A percentile compares a stretch with the other conserved stretches of the same genome.
These are phyloP conservation scores for Drosophila kurseongensis DNA, from an alignment of 1,140 invertebrate species.

Conservation along the genomic window DNA sequence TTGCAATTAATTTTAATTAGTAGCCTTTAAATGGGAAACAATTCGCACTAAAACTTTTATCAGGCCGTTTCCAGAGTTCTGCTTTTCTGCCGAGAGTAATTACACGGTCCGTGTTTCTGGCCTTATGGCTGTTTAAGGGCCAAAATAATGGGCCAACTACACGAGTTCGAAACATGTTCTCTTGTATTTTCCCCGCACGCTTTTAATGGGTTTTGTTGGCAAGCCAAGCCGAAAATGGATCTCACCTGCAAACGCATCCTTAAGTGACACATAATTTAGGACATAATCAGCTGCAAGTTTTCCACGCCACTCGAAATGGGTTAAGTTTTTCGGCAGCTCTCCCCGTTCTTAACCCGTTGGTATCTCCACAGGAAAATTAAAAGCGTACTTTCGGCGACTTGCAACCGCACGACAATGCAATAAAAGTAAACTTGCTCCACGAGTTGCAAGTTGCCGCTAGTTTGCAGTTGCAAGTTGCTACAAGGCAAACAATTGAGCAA, in stretches of 20 bases:
- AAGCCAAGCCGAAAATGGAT: constrained; percentile 33
- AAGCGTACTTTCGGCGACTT: constrained; percentile 72
- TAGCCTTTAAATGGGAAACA: constrained; percentile 12
- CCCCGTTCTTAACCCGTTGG: constrained; percentile 3
- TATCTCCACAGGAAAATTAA: constrained; percentile 49
- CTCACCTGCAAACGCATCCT: constrained; percentile 42
- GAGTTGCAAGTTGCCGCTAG: constrained; percentile 30
- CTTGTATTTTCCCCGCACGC: background rate
- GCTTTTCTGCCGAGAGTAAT: constrained; percentile 35
- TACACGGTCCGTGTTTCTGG: constrained; percentile 19
- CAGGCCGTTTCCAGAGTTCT: constrained; percentile 5
- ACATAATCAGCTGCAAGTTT: constrained; percentile 55
- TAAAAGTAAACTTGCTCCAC: constrained; percentile 67
- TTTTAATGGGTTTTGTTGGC: constrained; percentile 32
- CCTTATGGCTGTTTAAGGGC: constrained; percentile 14
- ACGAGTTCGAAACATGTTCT: constrained; percentile 11
- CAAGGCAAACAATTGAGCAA: constrained; percentile 78
- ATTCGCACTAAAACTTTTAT: constrained; percentile 50
- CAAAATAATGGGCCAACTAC: constrained; percentile 40
- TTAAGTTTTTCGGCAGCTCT: constrained; percentile 34
- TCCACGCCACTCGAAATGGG: constrained; percentile 44
- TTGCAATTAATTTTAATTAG: constrained; percentile 70
- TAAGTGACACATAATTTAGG: constrained; percentile 39
- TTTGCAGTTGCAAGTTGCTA: constrained; percentile 34
- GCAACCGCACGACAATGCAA: constrained; percentile 75